Evolutionary conservation across 2,797 vertebrate genomes (phyloP).

Genomic region (Prunella strophiata): DNA sequence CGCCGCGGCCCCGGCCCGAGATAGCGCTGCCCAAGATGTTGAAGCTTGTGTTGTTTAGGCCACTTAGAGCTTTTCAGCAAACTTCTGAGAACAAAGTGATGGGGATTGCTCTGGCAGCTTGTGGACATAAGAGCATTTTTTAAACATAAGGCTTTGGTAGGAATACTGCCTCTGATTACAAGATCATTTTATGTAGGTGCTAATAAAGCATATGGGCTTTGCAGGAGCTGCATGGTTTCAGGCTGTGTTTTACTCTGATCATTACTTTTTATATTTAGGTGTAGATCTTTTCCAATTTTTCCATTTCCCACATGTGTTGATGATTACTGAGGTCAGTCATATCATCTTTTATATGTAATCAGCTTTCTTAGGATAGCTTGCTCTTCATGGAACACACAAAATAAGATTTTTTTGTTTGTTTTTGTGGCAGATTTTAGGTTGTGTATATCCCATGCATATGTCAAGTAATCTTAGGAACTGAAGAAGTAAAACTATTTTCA

Average conservation of each 20-base stretch:
- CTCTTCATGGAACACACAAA: not conserved
- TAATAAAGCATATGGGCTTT: not conserved
- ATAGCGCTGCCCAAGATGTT: slow-evolving; percentile 15
- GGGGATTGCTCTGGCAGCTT: not conserved
- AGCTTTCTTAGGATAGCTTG: not conserved
- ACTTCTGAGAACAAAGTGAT: slow-evolving; percentile 1
- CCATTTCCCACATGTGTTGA: not conserved
- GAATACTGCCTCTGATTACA: not conserved
- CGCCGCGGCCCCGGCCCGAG: not conserved
- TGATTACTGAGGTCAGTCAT: not conserved
- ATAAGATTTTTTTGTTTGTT: not conserved
- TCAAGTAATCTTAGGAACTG: not conserved
- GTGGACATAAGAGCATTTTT: not conserved
- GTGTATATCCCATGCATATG: rapidly evolving
- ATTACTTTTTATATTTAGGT: not conserved
- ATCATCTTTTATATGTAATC: not conserved
- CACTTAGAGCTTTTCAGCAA: not conserved
- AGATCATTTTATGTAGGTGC: not conserved
- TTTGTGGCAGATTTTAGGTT: not conserved
- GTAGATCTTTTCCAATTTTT: not conserved
- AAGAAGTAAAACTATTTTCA: slow-evolving; percentile 5
- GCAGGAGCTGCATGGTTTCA: not conserved
- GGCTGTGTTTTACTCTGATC: not conserved
- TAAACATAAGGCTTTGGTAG: rapidly evolving
- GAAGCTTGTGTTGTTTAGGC: not conserved